Percentiles rank a stretch among this genome's conserved stretches.
Evolutionary conservation across 2,888 invertebrate genomes (phyloP).

Genomic region (Autographa pulchrina): DNA sequence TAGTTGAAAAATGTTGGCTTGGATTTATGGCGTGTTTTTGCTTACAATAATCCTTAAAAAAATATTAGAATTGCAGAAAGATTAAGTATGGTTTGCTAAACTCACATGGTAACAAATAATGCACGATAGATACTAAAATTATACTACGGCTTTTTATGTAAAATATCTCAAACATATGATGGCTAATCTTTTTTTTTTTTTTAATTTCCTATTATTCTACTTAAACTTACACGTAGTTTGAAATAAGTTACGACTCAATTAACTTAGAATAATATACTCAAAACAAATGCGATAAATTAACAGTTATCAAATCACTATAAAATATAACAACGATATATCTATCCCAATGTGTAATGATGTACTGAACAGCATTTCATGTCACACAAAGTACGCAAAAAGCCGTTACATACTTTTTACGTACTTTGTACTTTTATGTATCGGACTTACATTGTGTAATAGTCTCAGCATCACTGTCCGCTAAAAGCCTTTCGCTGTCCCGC

Average conservation of each 20-base stretch:
- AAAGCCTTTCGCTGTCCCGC: conserved; percentile 26
- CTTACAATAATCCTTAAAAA: neutral
- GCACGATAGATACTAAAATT: too few species aligned
- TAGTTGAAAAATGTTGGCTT: conserved; percentile 30
- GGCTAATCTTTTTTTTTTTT: too few species aligned
- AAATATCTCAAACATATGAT: too few species aligned
- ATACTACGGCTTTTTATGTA: too few species aligned
- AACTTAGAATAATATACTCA: too few species aligned
- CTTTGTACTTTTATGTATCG: neutral
- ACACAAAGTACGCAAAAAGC: neutral
- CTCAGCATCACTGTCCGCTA: conserved; percentile 16
- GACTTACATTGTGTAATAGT: neutral
- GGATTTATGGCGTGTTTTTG: neutral
- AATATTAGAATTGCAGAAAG: too few species aligned
- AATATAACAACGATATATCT: neutral
- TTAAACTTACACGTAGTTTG: too few species aligned
- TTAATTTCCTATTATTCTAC: too few species aligned
- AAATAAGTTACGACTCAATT: too few species aligned
- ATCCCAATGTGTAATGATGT: too few species aligned
- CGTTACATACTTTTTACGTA: neutral
- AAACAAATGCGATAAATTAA: neutral
- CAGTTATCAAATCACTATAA: neutral
- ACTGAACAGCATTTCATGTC: neutral
- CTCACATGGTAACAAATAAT: too few species aligned
- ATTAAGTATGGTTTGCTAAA: too few species aligned